These are phyloP conservation scores for Ceyx cyanopectus DNA, from an alignment of 2,113 vertebrate species.

Conservation along the genomic window DNA sequence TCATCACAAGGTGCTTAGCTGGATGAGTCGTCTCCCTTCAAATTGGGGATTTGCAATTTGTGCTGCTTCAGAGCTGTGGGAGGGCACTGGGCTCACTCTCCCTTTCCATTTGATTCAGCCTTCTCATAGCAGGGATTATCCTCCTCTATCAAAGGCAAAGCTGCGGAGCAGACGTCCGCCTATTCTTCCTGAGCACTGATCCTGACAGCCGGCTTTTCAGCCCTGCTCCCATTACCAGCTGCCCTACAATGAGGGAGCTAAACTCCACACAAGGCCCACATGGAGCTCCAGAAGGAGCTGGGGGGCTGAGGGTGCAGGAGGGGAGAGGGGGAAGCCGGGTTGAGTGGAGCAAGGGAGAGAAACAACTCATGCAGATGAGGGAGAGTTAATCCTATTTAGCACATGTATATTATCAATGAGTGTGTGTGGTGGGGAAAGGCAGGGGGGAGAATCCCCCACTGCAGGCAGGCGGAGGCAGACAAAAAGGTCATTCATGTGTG, in stretches of 20 bases:
- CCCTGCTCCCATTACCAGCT: slow-evolving; percentile 73
- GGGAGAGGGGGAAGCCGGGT: neutral
- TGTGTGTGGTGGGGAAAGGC: slow-evolving; percentile 56
- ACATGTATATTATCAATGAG: slow-evolving; percentile 79
- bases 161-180: slow-evolving; percentile 70
- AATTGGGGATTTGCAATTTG: slow-evolving; percentile 47
- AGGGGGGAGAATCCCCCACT: slow-evolving; percentile 23
- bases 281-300: slow-evolving; percentile 69
- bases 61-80: slow-evolving; percentile 36
- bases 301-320: slow-evolving; percentile 14
- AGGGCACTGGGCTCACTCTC: slow-evolving; percentile 59
- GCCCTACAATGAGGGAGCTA: slow-evolving; percentile 64
- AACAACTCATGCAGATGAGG: slow-evolving; percentile 63
- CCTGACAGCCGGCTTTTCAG: slow-evolving; percentile 68
- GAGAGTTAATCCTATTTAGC: slow-evolving; percentile 81
- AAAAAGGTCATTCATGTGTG: slow-evolving; percentile 69
- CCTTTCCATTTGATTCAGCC: slow-evolving; percentile 67
- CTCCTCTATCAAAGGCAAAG: slow-evolving; percentile 70
- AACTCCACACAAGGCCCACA: slow-evolving; percentile 62
- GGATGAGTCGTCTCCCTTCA: slow-evolving; percentile 23
- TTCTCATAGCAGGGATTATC: slow-evolving; percentile 74
- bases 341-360: slow-evolving; percentile 26
- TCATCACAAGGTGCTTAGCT: slow-evolving; percentile 46
- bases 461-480: slow-evolving; percentile 56
- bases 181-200: slow-evolving; percentile 69